A percentile compares a stretch with the other conserved stretches of the same genome.
Evolutionary conservation across 1,140 invertebrate species (phyloP).

Genomic region (Colletes latitarsis): DNA sequence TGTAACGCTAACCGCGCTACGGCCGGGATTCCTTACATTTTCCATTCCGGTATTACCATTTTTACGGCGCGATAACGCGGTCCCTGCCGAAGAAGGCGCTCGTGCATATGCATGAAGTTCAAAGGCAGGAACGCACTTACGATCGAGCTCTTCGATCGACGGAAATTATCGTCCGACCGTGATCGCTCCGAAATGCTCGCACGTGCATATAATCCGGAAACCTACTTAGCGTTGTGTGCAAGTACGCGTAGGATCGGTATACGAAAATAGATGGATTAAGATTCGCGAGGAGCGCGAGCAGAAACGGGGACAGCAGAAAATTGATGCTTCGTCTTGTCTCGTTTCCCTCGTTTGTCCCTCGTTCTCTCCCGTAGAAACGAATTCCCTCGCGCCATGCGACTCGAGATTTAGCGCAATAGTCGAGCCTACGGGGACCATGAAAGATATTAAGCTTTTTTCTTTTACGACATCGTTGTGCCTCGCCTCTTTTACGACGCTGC

Average conservation of each 20-base stretch:
- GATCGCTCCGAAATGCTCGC: not conserved
- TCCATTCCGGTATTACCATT: constrained; percentile 23
- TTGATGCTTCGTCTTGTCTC: constrained; percentile 46
- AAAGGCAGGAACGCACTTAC: constrained; percentile 8
- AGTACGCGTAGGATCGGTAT: not conserved
- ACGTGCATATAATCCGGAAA: constrained; percentile 8
- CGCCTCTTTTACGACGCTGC: constrained; percentile 27
- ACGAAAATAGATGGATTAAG: too few relatives aligned
- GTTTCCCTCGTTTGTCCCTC: constrained; percentile 36
- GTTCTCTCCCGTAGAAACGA: constrained; percentile 4
- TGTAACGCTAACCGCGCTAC: not conserved
- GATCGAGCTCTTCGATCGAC: not conserved
- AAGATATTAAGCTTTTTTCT: constrained; percentile 65
- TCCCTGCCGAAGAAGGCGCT: constrained; percentile 1
- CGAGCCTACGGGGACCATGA: constrained; percentile 44
- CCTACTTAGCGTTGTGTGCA: not conserved
- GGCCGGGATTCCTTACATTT: not conserved
- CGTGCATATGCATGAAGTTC: constrained; percentile 26
- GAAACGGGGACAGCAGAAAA: constrained; percentile 16
- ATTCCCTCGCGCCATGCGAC: constrained; percentile 3
- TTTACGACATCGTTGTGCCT: constrained; percentile 50
- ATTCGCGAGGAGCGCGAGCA: too few relatives aligned
- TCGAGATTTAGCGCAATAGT: constrained; percentile 48
- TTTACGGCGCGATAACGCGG: constrained; percentile 9
- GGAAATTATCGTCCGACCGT: constrained; percentile 12